Conservation (phyloP, 2,888 invertebrate genomes). For the Diarsia mendica region DNA sequence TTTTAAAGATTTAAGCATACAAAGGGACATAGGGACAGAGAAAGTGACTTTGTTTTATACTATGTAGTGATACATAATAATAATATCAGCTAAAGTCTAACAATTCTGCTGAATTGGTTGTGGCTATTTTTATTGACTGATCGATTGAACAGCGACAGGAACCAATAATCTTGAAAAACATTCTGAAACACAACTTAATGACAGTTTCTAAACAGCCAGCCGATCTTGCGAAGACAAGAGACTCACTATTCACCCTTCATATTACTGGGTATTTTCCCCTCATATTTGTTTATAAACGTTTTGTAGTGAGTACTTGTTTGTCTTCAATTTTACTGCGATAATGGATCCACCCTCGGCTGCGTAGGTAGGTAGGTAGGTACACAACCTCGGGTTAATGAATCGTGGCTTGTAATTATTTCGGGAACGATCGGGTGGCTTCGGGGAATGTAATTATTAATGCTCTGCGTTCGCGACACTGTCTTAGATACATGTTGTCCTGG, state of each 20-base stretch:
- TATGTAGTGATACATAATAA: too few species aligned
- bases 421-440: constrained; percentile 15
- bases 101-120: background rate
- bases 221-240: background rate
- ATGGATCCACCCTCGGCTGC: constrained; percentile 1
- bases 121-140: background rate
- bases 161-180: background rate
- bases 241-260: background rate
- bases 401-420: constrained; percentile 42
- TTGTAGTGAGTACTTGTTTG: constrained; percentile 40
- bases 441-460: constrained; percentile 40
- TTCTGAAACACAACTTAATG: background rate
- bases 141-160: too few species aligned
- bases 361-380: constrained; percentile 14
- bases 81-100: background rate
- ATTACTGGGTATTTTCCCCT: constrained; percentile 2
- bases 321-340: constrained; percentile 42
- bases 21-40: too few species aligned
- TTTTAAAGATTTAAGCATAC: too few species aligned
- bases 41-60: too few species aligned
- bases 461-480: constrained; percentile 1
- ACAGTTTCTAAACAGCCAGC: background rate
- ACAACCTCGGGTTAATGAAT: constrained; percentile 24
- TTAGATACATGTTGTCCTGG: constrained; percentile 10
- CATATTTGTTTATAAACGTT: constrained; percentile 28